Evolutionary conservation across 2,888 invertebrate genomes (phyloP).

Genomic region (Agrochola macilenta): DNA sequence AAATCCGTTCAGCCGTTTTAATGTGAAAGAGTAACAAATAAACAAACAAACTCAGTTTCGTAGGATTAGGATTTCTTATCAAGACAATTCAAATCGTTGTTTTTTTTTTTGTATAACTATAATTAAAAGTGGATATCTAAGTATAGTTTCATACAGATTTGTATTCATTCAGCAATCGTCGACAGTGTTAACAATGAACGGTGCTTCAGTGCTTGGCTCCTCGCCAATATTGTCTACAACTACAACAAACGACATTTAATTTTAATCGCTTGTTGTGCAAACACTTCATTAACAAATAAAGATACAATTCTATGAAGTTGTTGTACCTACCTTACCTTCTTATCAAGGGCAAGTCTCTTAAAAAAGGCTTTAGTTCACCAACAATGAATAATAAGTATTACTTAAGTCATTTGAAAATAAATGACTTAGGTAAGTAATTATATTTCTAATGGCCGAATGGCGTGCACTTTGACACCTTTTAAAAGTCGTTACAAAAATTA

Average conservation of each 20-base stretch:
- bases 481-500: slow-evolving; percentile 56
- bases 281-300: neutral
- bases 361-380: slow-evolving; percentile 2
- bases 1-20: no score
- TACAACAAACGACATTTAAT: neutral
- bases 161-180: neutral
- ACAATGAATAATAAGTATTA: slow-evolving; percentile 27
- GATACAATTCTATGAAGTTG: neutral
- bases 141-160: neutral
- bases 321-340: neutral
- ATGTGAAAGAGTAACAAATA: no score
- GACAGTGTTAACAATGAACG: neutral
- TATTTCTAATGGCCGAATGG: slow-evolving; percentile 30
- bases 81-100: neutral
- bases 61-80: no score
- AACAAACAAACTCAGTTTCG: no score
- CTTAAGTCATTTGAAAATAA: neutral
- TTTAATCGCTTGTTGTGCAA: neutral
- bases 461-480: slow-evolving; percentile 61
- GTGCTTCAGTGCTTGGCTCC: neutral
- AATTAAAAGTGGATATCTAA: neutral
- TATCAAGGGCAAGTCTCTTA: slow-evolving; percentile 11
- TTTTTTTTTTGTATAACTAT: neutral
- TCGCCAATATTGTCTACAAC: slow-evolving; percentile 6
- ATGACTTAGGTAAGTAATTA: neutral